These are phyloP conservation scores for Seladonia tumulorum DNA, from an alignment of 2,888 invertebrate species.

Conservation along the genomic window DNA sequence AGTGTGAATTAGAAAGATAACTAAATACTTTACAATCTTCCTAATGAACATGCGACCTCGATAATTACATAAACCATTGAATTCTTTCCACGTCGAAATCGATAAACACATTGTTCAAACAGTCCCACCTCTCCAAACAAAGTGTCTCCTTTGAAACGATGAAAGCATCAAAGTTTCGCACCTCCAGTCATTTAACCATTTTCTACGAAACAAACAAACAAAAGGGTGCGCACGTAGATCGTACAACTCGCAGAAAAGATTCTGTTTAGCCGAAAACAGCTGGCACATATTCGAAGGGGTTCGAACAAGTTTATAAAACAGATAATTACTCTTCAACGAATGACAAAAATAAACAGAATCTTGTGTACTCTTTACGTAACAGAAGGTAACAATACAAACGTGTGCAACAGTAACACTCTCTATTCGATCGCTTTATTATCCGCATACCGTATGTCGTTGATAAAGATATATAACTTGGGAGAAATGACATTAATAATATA, in stretches of 20 bases:
- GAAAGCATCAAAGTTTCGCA: neutral
- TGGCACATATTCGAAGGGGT: neutral
- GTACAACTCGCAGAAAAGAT: neutral
- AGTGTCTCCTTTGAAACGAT: neutral
- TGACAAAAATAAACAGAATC: neutral
- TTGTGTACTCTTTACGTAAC: neutral
- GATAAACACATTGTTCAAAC: neutral
- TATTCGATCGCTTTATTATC: neutral
- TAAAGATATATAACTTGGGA: too few relatives aligned
- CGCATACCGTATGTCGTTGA: neutral
- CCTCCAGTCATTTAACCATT: neutral
- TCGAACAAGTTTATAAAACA: neutral
- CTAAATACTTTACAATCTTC: neutral
- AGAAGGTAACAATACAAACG: neutral
- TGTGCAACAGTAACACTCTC: neutral
- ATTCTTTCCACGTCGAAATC: neutral
- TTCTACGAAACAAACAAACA: slow-evolving; percentile 21
- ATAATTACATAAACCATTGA: neutral
- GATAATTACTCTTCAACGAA: neutral
- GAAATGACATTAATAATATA: too few relatives aligned
- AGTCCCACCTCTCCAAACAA: neutral
- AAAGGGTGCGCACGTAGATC: neutral
- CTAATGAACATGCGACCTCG: neutral
- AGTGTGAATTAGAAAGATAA: neutral
- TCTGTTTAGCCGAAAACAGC: neutral